Evolutionary conservation across 2,797 vertebrate genomes (phyloP), one percentile per base, ranked within the genome.

Genomic region (Betta splendens): DNA sequence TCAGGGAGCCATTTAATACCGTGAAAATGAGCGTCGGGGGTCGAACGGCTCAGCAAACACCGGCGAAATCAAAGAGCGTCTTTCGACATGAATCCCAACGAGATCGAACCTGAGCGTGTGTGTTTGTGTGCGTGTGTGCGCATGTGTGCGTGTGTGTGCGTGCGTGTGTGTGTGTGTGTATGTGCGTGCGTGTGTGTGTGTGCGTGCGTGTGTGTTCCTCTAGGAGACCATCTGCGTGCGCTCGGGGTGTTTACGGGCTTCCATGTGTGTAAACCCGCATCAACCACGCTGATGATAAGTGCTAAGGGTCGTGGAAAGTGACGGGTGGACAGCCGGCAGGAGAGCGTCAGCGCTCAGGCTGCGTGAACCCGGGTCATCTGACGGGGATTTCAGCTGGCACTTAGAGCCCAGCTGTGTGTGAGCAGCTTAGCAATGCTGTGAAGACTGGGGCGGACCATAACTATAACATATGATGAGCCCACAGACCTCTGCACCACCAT

Each of bases 321-420:
- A 72, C 79, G 69, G 46, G 20, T 54, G 69, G 74, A 77, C 79
- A 53, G 69, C 71, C 63, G 9, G 75, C 53, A 15, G 77, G 73
- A 80, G 48, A 21, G 66, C 80, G 80, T 85, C 77, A 55, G 66
- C 57, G 66, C 68, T 64, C 60, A 32, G 58, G 25, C 61, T n/a
- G 62, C 55, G 53, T 74, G 55, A 77, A 64, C 71, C 65, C 35
- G 63, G 55, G 64, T 80, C 65, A 77, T 79, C 69, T 80, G 75
- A 75, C 70, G 70, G 44, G 68, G 63, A 77, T 62, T 77, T 83
- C 51, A 71, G 67, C 39, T 58, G 69, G 57, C 67, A 29, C 52
- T 56, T 69, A 22, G 67, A 25, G 61, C 61, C 54, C 69, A 80
- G 72, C 72, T 78, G 74, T 42, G 67, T 29, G 42, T 44, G 26